Conservation (phyloP, 2,797 vertebrate genomes). For the Siniperca scherzeri region DNA sequence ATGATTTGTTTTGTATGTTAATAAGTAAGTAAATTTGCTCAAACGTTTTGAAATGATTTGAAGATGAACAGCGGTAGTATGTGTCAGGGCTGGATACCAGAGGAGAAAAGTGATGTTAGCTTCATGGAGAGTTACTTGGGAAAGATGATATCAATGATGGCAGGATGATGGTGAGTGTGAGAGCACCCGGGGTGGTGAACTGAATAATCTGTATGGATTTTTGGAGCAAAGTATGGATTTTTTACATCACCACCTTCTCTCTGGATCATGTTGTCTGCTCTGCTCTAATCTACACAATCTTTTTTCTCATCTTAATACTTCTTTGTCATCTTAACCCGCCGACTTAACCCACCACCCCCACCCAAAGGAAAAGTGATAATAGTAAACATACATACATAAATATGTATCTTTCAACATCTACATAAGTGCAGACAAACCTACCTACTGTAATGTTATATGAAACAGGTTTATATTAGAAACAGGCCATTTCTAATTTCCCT, state of each 20-base stretch:
- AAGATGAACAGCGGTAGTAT: background rate
- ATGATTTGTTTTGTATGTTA: too few species aligned
- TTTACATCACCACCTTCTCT: background rate
- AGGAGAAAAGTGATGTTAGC: background rate
- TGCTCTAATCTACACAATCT: conserved; percentile 1
- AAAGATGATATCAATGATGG: background rate
- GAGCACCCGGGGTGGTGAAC: background rate
- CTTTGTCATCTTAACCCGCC: background rate
- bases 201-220: conserved; percentile 24
- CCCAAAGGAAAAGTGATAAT: background rate
- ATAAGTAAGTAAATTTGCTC: too few species aligned
- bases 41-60: background rate
- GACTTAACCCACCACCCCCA: background rate
- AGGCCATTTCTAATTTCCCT: too few species aligned
- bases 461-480: background rate
- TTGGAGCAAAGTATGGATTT: conserved; percentile 2
- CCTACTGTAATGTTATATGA: background rate
- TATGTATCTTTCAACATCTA: background rate
- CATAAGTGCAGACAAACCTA: background rate
- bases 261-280: background rate
- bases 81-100: background rate
- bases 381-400: background rate
- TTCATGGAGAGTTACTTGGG: background rate
- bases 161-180: background rate
- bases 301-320: background rate